These are phyloP conservation scores for Scopus umbretta DNA, from an alignment of 2,113 vertebrate genomes.

Conservation along the genomic window DNA sequence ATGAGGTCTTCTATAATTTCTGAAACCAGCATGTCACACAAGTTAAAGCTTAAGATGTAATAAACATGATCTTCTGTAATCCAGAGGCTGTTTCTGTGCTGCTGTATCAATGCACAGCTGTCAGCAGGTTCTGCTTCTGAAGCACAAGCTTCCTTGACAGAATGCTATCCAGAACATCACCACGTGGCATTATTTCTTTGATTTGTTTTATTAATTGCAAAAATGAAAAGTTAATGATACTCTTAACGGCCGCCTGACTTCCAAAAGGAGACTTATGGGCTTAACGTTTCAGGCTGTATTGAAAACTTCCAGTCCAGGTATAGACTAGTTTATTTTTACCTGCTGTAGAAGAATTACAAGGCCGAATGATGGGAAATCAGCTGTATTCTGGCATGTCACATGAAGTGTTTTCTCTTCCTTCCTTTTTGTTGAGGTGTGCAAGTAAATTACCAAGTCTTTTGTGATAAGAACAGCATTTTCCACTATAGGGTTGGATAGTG, in stretches of 20 bases:
- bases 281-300: background rate
- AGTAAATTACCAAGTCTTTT: background rate
- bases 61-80: background rate
- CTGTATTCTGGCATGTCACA: constrained; percentile 3
- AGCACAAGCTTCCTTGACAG: background rate
- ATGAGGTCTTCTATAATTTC: background rate
- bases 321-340: constrained; percentile 34
- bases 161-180: background rate
- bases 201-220: background rate
- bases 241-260: background rate
- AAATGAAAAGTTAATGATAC: background rate
- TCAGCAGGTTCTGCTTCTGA: background rate
- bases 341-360: constrained; percentile 7
- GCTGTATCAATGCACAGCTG: background rate
- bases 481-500: background rate
- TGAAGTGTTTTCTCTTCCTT: background rate
- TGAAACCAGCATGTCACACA: background rate
- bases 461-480: background rate
- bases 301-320: constrained; percentile 7
- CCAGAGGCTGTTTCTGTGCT: background rate
- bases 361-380: background rate
- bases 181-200: background rate
- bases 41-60: background rate
- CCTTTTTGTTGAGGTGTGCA: background rate
- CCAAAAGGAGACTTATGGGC: background rate